These are phyloP conservation scores for Tethea ocularis DNA, from an alignment of 2,888 invertebrate genomes.

Conservation along the genomic window DNA sequence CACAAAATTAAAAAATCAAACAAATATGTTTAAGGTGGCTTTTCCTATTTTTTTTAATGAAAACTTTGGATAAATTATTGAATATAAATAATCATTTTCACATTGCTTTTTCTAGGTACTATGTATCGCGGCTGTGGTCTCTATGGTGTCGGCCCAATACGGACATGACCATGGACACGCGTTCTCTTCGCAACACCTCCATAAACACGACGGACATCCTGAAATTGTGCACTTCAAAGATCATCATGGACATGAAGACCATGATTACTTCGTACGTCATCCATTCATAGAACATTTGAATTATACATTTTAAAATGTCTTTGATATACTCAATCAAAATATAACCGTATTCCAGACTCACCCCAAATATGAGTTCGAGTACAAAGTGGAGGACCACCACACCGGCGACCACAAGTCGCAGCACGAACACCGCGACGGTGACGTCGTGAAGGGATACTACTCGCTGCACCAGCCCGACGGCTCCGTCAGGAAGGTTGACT, in stretches of 20 bases:
- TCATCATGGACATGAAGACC: slow-evolving; percentile 10
- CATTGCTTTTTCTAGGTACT: slow-evolving; percentile 6
- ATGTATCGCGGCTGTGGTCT: slow-evolving; percentile 7
- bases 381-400: slow-evolving; percentile 75
- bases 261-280: slow-evolving; percentile 9
- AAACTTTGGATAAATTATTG: too few relatives aligned
- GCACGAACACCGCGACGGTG: slow-evolving; percentile 77
- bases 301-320: neutral
- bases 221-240: slow-evolving; percentile 13
- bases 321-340: neutral
- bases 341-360: slow-evolving; percentile 42
- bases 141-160: slow-evolving; percentile 41
- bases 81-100: neutral
- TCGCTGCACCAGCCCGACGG: slow-evolving; percentile 72
- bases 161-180: slow-evolving; percentile 50
- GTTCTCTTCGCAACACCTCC: slow-evolving; percentile 33
- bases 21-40: neutral
- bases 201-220: slow-evolving; percentile 34
- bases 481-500: slow-evolving; percentile 70
- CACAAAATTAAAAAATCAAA: neutral
- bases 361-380: slow-evolving; percentile 74
- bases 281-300: neutral
- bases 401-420: slow-evolving; percentile 80
- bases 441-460: slow-evolving; percentile 83
- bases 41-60: too few relatives aligned